Conservation (phyloP, 2,113 vertebrate genomes). For the Thunnus thynnus region DNA sequence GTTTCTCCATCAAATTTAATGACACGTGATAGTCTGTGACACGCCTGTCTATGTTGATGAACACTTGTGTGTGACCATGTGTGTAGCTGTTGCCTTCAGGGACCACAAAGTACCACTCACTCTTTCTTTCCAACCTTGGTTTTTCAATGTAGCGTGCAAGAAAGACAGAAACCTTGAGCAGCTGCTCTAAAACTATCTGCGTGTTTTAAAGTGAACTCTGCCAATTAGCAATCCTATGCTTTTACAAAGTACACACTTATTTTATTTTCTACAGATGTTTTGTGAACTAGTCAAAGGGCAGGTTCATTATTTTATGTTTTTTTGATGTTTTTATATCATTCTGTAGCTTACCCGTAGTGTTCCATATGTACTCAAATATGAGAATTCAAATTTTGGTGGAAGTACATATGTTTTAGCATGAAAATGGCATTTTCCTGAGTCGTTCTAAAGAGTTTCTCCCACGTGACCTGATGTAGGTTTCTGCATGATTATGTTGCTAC, state of each 20-base stretch:
- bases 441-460: no score
- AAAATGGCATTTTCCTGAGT: no score
- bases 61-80: constrained; percentile 59
- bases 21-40: constrained; percentile 63
- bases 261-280: no score
- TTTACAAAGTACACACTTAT: background rate
- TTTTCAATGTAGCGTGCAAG: constrained; percentile 25
- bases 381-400: no score
- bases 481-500: no score
- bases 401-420: no score
- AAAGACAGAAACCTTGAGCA: constrained; percentile 14
- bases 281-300: no score
- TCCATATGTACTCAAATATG: no score
- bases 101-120: constrained; percentile 52
- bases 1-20: constrained; percentile 63
- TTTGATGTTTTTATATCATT: no score
- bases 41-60: constrained; percentile 59
- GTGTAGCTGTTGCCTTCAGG: constrained; percentile 51
- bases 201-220: background rate
- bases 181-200: background rate
- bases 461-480: no score
- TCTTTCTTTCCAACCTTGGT: constrained; percentile 48
- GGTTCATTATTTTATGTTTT: no score
- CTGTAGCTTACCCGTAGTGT: no score
- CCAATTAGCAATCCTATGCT: background rate